Conservation (phyloP, 2,888 invertebrate genomes). For the Cryptosula pallasiana region DNA sequence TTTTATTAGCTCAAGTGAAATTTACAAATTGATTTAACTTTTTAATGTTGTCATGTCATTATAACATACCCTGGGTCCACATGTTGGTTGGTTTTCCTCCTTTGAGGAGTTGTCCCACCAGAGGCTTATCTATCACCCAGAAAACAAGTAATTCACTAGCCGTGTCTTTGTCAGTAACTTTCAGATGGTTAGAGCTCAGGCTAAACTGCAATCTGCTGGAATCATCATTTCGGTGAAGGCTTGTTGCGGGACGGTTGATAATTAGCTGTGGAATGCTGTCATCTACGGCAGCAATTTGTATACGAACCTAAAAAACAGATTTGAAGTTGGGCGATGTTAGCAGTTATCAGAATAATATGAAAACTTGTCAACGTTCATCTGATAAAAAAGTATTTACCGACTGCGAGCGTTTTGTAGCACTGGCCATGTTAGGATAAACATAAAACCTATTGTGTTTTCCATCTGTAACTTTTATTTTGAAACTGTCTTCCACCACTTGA, state of each 20-base stretch:
- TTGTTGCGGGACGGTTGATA: constrained; percentile 42
- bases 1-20: too few species aligned
- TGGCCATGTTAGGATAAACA: constrained; percentile 42
- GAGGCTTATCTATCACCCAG: constrained; percentile 38
- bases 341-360: neutral
- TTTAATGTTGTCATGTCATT: too few species aligned
- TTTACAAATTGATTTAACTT: too few species aligned
- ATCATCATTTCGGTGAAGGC: constrained; percentile 35
- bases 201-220: neutral
- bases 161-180: constrained; percentile 44
- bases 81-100: constrained; percentile 34
- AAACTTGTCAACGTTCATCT: too few species aligned
- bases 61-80: constrained; percentile 52
- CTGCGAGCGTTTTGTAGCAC: constrained; percentile 41
- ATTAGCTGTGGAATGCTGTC: constrained; percentile 45
- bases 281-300: constrained; percentile 49
- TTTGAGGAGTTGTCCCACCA: constrained; percentile 44
- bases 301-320: constrained; percentile 32
- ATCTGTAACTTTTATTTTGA: constrained; percentile 48
- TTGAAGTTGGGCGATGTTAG: neutral
- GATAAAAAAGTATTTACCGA: too few species aligned
- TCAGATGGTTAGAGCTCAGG: constrained; percentile 18
- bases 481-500: constrained; percentile 37
- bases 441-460: constrained; percentile 49
- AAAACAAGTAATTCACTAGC: constrained; percentile 37